Evolutionary conservation across 2,113 vertebrate species (phyloP).

Genomic region (Erinaceus europaeus): DNA sequence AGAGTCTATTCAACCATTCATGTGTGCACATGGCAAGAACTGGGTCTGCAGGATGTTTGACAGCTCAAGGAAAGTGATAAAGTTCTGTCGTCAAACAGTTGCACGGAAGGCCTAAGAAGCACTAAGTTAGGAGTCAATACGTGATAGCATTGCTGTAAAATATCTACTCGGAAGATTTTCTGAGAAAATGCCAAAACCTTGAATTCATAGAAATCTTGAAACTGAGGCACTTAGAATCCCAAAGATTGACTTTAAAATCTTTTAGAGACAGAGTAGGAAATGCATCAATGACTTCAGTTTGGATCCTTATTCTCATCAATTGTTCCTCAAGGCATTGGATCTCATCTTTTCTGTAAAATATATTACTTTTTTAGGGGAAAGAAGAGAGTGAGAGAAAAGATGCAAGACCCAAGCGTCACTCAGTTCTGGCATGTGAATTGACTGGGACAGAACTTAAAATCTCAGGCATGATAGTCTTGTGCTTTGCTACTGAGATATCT

Average conservation of each 20-base stretch:
- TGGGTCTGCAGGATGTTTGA: conserved; percentile 75
- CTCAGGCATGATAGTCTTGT: too few relatives aligned
- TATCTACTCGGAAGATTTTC: conserved; percentile 55
- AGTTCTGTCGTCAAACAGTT: conserved; percentile 73
- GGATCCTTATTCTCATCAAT: not conserved
- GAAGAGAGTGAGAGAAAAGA: too few relatives aligned
- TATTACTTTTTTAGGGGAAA: too few relatives aligned
- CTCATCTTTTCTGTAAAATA: too few relatives aligned
- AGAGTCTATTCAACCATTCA: conserved; percentile 77
- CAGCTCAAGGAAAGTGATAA: conserved; percentile 75
- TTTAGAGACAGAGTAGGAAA: not conserved
- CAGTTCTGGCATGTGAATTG: too few relatives aligned
- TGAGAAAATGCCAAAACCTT: not conserved
- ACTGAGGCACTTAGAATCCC: not conserved
- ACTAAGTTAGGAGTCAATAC: conserved; percentile 72
- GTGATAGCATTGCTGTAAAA: conserved; percentile 63
- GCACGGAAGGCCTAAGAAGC: conserved; percentile 57
- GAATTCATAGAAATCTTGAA: not conserved
- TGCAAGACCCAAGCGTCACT: too few relatives aligned
- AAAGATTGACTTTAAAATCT: conserved; percentile 23
- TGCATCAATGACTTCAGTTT: not conserved
- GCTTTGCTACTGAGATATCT: too few relatives aligned
- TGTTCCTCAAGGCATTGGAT: not conserved
- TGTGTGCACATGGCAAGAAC: conserved; percentile 66
- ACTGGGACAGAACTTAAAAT: too few relatives aligned